Base-by-base conservation (phyloP, 2,888 invertebrate genomes). In the Diabrotica balteata region DNA sequence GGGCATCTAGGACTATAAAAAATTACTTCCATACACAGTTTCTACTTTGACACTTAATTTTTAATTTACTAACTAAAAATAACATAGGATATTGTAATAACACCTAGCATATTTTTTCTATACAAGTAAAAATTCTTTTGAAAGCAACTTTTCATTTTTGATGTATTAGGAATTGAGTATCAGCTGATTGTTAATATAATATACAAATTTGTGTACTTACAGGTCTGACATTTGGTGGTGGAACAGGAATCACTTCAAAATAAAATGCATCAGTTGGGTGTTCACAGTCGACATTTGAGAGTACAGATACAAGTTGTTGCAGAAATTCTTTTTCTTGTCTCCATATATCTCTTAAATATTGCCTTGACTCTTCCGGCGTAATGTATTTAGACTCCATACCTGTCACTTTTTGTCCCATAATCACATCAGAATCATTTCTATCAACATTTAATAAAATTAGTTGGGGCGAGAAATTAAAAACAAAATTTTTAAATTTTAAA, bases 181-280 rank as follows among this genome's bases (percentile, higher is more conserved):
- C 4, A 32, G 5, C 32, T 32, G 32, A 32, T 4, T 32, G 32
- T 32, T 32, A 32, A 32, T 32, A 32, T 32, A 17, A 17, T 17
- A 17, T 17, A 17, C 17, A 17, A 17, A 32, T 32, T 51, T 57
- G 59, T 42, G 42, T 47, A 76, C 77, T 75, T 87, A 80, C 87
- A 88, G 98, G 98, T 75, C 99, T 87, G 8, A 93, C 91, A 80
- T 90, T 91, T 0, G 94, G 90, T 0, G 99, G 97, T 22, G 95
- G 87, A 0, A 99, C 97, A 5, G 94, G 90, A 22, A 99, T 81
- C 0, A 91, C 85, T 73, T 94, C 91, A 82, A 95, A 88, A 80
- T 97, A 99, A 81, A 98, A 93, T 63, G 92, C 82, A 84, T 98
- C 95, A 0, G 93, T 92, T 0, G 94, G 90, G 75, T 89, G 84